Conservation (phyloP, 2,888 invertebrate genomes). For the Autographa gamma region DNA sequence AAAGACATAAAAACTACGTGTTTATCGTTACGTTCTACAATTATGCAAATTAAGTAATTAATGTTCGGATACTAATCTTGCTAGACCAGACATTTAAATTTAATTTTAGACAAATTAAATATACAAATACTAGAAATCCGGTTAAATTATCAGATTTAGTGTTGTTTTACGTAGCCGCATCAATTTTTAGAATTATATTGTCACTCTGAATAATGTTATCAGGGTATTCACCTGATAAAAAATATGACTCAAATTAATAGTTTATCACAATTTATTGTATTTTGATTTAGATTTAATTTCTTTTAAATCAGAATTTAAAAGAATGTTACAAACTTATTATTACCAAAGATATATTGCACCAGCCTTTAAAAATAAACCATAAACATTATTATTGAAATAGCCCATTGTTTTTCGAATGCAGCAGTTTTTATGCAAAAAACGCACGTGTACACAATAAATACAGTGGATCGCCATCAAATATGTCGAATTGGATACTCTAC, state of each 20-base stretch:
- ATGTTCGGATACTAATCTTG: conserved; percentile 15
- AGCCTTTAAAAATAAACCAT: background rate
- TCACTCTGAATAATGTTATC: background rate
- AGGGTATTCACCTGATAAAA: conserved; percentile 3
- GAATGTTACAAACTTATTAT: background rate
- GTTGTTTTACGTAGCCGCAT: background rate
- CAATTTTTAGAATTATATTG: background rate
- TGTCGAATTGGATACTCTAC: conserved; percentile 40
- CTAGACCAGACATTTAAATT: conserved; percentile 24
- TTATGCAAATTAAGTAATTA: conserved; percentile 39
- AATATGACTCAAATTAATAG: background rate
- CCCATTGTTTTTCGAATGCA: conserved; percentile 10
- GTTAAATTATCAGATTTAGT: background rate
- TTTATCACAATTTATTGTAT: background rate
- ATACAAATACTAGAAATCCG: background rate
- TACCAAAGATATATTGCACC: background rate
- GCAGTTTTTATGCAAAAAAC: conserved; percentile 11
- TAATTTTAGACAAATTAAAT: background rate
- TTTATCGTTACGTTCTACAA: conserved; percentile 23
- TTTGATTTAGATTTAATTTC: background rate
- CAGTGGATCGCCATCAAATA: conserved; percentile 31
- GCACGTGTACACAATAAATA: conserved; percentile 12
- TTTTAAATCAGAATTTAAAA: background rate
- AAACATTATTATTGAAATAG: background rate
- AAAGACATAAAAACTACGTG: conserved; percentile 14